Evolutionary conservation across 2,888 invertebrate species (phyloP), one percentile per base, ranked within the genome.

Genomic region (Caenorhabditis japonica): DNA sequence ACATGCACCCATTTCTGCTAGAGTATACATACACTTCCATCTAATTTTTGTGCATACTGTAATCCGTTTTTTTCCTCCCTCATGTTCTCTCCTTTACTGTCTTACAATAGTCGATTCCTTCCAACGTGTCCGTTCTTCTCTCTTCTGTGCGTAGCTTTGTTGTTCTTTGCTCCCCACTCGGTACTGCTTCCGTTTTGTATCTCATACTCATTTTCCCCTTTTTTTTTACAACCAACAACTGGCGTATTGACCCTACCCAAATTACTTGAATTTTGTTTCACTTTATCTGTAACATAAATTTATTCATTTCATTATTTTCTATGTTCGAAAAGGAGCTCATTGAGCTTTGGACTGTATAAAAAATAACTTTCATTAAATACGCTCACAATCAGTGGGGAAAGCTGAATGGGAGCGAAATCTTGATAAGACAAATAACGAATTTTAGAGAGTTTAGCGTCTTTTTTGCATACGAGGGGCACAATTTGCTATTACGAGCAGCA

Each of bases 1-100:
- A n/a, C n/a, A n/a, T n/a, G n/a, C n/a, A n/a, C 52, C 52, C 17
- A 34, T 52, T 38, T 12, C 17, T 25, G 34, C 38, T n/a, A 36
- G 21, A 36, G 36, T 30, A 46, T 25, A 36, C 19, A n/a, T n/a
- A n/a, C n/a, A n/a, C n/a, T n/a, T 38, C 46, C 53, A 10, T 23
- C n/a, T 21, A 27, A n/a, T 30, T 55, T 8, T 38, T 64, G 71
- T 64, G 36, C 38, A 39, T 51, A 59, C 49, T 64, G 44, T 44
- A 62, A 15, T 39, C 44, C 30, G 10, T 10, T n/a, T n/a, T n/a
- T 23, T 21, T 71, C 23, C 56, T 43, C 36, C 19, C 15, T 41
- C 55, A 43, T 55, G 46, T 39, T 47, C 62, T 52, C 61, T 47
- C 34, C 21, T 46, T 10, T 30, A 15, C 38, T 30, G 27, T 34